Evolutionary conservation across 2,888 invertebrate genomes (phyloP).

Genomic region (Geophilus truncorum): DNA sequence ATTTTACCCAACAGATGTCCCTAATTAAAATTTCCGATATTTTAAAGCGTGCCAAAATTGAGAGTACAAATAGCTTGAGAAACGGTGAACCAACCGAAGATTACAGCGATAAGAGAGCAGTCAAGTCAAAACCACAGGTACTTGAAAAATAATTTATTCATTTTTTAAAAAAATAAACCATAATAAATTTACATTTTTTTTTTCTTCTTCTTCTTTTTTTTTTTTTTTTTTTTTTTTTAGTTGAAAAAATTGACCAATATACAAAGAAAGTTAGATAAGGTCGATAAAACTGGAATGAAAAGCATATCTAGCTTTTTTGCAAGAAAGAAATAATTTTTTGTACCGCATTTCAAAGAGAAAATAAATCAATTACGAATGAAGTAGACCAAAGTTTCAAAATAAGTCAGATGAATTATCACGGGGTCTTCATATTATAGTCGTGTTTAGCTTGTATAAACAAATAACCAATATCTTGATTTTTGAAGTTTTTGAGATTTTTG

Average conservation of each 20-base stretch:
- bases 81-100: not conserved
- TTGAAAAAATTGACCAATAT: not conserved
- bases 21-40: not conserved
- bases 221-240: not conserved
- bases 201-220: not conserved
- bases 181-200: not conserved
- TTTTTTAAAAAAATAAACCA: no score
- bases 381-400: slow-evolving; percentile 31
- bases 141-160: not conserved
- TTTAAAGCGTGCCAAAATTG: not conserved
- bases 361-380: not conserved
- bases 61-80: not conserved
- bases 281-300: not conserved
- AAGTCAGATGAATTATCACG: slow-evolving; percentile 27
- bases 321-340: not conserved
- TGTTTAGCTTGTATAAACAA: not conserved
- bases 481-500: no score
- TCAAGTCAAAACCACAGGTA: not conserved
- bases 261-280: not conserved
- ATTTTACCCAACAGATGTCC: not conserved
- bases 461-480: no score
- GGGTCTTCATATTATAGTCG: no score
- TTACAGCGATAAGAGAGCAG: not conserved
- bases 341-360: no score
- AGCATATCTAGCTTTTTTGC: not conserved